These are phyloP conservation scores for Lampropteryx suffumata DNA, from an alignment of 2,888 invertebrate species.

Conservation along the genomic window DNA sequence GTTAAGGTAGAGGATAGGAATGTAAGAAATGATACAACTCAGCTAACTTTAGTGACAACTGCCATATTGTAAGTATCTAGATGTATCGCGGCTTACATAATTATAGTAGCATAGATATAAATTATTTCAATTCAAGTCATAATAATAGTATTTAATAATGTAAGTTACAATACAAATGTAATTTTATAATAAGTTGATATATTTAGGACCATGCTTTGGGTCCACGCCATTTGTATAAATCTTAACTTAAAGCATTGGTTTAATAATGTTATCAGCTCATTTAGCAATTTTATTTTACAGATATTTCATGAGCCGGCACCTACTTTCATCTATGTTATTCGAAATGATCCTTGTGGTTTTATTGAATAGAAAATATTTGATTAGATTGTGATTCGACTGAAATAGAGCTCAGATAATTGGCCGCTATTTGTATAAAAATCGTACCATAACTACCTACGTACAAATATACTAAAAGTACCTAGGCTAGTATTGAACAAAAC, in stretches of 20 bases:
- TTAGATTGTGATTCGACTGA: not conserved
- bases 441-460: not conserved
- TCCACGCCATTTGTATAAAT: constrained; percentile 1
- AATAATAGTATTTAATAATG: constrained; percentile 78
- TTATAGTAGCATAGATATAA: constrained; percentile 51
- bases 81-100: constrained; percentile 62
- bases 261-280: constrained; percentile 2
- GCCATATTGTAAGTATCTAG: constrained; percentile 80
- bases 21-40: constrained; percentile 62
- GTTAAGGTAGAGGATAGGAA: constrained; percentile 47
- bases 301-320: too few species aligned
- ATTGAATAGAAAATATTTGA: too few species aligned
- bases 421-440: constrained; percentile 11
- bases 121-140: constrained; percentile 80
- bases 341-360: too few species aligned
- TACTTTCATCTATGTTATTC: too few species aligned
- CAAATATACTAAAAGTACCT: too few species aligned
- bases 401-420: constrained; percentile 1
- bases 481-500: too few species aligned
- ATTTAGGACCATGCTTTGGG: constrained; percentile 3
- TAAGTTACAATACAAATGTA: constrained; percentile 58
- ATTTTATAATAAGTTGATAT: constrained; percentile 21
- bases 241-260: constrained; percentile 1
- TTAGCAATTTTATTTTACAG: too few species aligned
- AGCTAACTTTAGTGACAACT: constrained; percentile 80